Evolutionary conservation across 2,113 vertebrate genomes (phyloP).

Genomic region (Sarotherodon lohbergeri): DNA sequence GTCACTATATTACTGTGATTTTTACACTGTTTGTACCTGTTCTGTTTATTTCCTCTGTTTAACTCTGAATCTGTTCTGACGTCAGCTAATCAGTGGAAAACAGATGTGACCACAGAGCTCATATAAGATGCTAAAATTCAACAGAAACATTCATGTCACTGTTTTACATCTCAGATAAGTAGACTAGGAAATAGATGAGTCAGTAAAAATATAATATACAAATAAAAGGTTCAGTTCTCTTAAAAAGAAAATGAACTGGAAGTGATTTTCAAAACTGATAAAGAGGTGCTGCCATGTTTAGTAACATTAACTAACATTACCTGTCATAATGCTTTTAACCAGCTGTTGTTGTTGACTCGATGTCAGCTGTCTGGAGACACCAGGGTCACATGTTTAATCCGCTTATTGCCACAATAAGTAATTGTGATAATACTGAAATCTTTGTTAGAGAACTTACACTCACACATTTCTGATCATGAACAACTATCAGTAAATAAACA

Average conservation of each 20-base stretch:
- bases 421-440: not conserved
- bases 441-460: not conserved
- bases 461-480: not conserved
- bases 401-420: not conserved
- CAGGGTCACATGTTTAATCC: not conserved
- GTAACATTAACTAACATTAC: not conserved
- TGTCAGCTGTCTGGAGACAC: not conserved
- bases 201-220: not conserved
- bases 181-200: not conserved
- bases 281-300: not conserved
- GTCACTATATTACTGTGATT: rapidly evolving
- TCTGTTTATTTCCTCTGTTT: not conserved
- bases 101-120: not conserved
- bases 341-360: not conserved
- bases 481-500: not conserved
- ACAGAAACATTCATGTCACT: not conserved
- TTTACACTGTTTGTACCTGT: not conserved
- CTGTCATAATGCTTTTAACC: not conserved
- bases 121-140: not conserved
- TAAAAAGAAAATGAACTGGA: not conserved
- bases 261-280: not conserved
- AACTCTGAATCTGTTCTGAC: not conserved
- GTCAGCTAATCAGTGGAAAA: rapidly evolving
- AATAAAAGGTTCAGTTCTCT: not conserved
- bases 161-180: not conserved